Percentiles rank a stretch among this genome's conserved stretches.
These are phyloP conservation scores for Yponomeuta sedellus DNA, from an alignment of 2,888 invertebrate genomes.

Conservation along the genomic window DNA sequence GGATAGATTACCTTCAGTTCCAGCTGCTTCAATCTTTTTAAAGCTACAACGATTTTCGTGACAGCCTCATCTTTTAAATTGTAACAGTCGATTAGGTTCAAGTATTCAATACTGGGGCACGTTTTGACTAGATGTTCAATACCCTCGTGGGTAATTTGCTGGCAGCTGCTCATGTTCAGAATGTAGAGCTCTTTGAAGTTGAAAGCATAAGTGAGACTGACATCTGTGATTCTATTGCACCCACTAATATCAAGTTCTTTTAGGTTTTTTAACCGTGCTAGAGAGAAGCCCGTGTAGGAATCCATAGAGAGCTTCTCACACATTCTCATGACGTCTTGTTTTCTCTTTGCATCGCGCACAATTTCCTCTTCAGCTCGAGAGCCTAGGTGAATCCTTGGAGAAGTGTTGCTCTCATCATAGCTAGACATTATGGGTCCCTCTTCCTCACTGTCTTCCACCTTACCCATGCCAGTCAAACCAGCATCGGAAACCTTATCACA, in stretches of 20 bases:
- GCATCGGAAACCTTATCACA: constrained; percentile 83
- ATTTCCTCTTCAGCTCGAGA: constrained; percentile 83
- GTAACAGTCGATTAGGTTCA: constrained; percentile 81
- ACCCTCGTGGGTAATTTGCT: constrained; percentile 81
- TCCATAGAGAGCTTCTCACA: constrained; percentile 72
- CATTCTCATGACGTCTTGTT: constrained; percentile 78
- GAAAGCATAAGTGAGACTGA: constrained; percentile 81
- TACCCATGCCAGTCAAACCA: constrained; percentile 82
- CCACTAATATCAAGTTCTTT: constrained; percentile 79
- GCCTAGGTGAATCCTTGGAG: constrained; percentile 74
- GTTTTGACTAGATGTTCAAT: constrained; percentile 78
- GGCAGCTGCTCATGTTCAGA: constrained; percentile 81
- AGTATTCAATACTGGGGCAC: constrained; percentile 82
- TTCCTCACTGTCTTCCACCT: constrained; percentile 46
- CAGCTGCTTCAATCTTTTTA: constrained; percentile 72
- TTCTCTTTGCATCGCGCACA: constrained; percentile 79
- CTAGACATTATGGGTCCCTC: constrained; percentile 52
- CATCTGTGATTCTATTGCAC: constrained; percentile 83
- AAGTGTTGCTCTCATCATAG: constrained; percentile 38
- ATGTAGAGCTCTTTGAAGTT: constrained; percentile 79
- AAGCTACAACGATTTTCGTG: constrained; percentile 47
- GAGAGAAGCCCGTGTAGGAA: constrained; percentile 65
- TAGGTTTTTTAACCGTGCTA: constrained; percentile 73
- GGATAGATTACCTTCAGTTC: constrained; percentile 69
- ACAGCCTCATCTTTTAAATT: constrained; percentile 80